phyloP scores from a whole-genome alignment of 2,797 vertebrate genomes.

The Discoglossus pictus region DNA sequence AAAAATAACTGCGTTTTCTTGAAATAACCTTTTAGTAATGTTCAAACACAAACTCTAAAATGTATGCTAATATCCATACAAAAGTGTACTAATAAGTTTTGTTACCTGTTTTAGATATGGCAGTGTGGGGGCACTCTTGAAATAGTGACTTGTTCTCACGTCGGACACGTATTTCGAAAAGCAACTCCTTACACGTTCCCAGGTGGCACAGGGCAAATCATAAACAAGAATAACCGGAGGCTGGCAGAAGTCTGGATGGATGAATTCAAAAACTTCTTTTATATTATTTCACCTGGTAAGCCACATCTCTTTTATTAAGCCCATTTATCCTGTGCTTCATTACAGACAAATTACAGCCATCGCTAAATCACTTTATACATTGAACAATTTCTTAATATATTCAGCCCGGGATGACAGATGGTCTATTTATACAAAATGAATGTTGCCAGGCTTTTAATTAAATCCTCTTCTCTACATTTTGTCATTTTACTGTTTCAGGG shows the following conservation, averaged over 20 bases:
- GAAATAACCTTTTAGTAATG: no score
- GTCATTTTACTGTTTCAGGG: constrained; percentile 6
- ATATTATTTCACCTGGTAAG: constrained; percentile 98
- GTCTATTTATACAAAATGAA: constrained; percentile 8
- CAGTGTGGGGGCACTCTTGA: constrained; percentile 96
- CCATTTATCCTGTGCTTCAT: not conserved
- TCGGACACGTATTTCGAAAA: constrained; percentile 98
- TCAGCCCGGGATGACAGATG: not conserved
- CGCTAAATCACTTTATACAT: constrained; percentile 36
- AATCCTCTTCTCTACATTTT: not conserved
- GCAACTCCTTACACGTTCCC: constrained; percentile 98
- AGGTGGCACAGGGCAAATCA: constrained; percentile 96
- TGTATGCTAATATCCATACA: no score
- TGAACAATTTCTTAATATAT: constrained; percentile 14
- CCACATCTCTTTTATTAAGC: not conserved
- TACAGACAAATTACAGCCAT: not conserved
- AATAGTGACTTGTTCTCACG: constrained; percentile 97
- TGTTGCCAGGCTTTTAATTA: constrained; percentile 9
- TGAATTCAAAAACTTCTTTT: constrained; percentile 98
- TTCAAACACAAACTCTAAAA: no score
- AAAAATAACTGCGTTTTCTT: no score
- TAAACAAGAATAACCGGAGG: constrained; percentile 97
- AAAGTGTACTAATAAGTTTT: constrained; percentile 24
- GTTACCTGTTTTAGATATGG: constrained; percentile 83
- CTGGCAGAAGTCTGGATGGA: constrained; percentile 99